Evolutionary conservation across 1,140 invertebrate species (phyloP).

Genomic region (Drosophila auraria): DNA sequence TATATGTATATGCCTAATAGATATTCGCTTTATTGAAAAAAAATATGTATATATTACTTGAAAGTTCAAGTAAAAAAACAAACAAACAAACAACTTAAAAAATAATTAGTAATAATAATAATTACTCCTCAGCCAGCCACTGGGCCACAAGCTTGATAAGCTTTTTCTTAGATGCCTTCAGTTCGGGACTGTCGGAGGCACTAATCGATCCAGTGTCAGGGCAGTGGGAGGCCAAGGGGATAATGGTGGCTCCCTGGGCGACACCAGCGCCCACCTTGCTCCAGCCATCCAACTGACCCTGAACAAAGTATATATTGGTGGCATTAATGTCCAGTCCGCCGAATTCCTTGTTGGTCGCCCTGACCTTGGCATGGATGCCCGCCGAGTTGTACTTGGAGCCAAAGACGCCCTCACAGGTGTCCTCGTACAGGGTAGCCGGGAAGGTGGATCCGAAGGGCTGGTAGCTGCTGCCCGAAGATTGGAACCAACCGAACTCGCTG

Average conservation of each 20-base stretch:
- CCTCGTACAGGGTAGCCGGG: conserved; percentile 86
- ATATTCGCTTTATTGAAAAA: conserved; percentile 22
- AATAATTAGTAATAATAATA: background rate
- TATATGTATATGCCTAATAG: background rate
- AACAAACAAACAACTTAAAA: background rate
- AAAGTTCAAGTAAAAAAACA: background rate
- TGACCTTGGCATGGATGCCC: conserved; percentile 70
- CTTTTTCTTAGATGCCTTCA: conserved; percentile 80
- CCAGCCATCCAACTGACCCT: conserved; percentile 89
- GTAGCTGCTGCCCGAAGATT: conserved; percentile 87
- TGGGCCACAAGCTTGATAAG: conserved; percentile 58
- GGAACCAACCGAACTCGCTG: conserved; percentile 91
- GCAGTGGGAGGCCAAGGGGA: conserved; percentile 88
- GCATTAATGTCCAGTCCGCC: conserved; percentile 86
- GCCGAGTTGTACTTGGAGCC: conserved; percentile 78
- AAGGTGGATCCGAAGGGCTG: conserved; percentile 88
- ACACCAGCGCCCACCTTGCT: conserved; percentile 86
- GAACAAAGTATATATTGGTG: conserved; percentile 88
- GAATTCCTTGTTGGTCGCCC: conserved; percentile 87
- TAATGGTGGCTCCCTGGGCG: conserved; percentile 59
- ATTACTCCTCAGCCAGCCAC: conserved; percentile 55
- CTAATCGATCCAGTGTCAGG: conserved; percentile 87
- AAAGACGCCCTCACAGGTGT: conserved; percentile 89
- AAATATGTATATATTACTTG: background rate
- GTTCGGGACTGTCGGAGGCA: conserved; percentile 85